Evolutionary conservation across 1,140 invertebrate species (phyloP).

Genomic region (Mya arenaria): DNA sequence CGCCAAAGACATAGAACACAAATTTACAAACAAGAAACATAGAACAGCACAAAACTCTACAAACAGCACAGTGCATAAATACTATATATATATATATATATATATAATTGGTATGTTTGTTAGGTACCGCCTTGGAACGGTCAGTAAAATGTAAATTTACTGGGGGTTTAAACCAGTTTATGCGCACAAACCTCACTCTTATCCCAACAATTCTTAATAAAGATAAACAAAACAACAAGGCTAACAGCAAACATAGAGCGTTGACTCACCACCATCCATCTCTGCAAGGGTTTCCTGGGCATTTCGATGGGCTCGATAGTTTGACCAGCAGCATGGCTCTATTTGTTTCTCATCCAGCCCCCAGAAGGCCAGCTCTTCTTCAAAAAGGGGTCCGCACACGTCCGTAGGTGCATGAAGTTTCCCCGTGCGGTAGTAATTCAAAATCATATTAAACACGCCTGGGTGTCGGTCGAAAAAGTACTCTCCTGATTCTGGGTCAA

Average conservation of each 20-base stretch:
- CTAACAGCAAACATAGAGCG: background rate
- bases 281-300: conserved; percentile 79
- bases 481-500: conserved; percentile 76
- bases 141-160: no score
- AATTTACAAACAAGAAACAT: no score
- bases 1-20: no score
- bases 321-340: conserved; percentile 80
- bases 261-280: conserved; percentile 67
- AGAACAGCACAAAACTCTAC: no score
- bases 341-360: conserved; percentile 81
- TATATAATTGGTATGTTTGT: no score
- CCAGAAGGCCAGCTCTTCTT: conserved; percentile 81
- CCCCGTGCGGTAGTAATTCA: conserved; percentile 81
- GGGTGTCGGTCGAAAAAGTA: conserved; percentile 81
- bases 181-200: no score
- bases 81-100: no score
- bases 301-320: conserved; percentile 76
- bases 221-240: no score
- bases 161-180: no score
- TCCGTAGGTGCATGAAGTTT: conserved; percentile 79
- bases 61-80: no score
- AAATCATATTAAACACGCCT: conserved; percentile 79
- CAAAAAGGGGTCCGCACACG: conserved; percentile 80
- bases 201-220: no score
- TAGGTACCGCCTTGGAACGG: no score